Conservation (phyloP, 2,113 vertebrate genomes). For the Chelonoidis abingdonii region DNA sequence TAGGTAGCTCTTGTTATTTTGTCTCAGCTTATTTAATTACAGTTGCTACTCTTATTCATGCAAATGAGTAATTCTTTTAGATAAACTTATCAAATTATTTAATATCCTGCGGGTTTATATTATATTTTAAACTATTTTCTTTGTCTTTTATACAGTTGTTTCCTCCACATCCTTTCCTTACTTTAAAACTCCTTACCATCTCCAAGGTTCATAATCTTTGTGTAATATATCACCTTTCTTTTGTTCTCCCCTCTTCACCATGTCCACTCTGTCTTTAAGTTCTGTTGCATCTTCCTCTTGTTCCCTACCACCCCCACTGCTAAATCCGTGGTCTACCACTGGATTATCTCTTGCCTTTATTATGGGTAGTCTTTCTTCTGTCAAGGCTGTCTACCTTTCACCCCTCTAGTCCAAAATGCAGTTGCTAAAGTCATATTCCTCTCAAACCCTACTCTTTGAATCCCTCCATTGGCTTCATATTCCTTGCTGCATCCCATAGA, state of each 20-base stretch:
- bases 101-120: not conserved
- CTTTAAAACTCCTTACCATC: not conserved
- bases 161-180: not conserved
- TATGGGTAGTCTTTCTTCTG: not conserved
- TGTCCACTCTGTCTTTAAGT: not conserved
- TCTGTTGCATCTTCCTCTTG: not conserved
- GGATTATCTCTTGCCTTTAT: not conserved
- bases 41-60: not conserved
- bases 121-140: not conserved
- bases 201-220: not conserved
- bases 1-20: not conserved
- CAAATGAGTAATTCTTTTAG: not conserved
- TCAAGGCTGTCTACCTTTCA: not conserved
- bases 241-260: not conserved
- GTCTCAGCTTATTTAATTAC: not conserved
- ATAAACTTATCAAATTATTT: not conserved
- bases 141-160: not conserved
- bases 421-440: not conserved
- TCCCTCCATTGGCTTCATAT: not conserved
- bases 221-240: not conserved
- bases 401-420: not conserved
- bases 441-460: not conserved
- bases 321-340: not conserved
- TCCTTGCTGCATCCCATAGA: not conserved
- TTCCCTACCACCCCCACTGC: not conserved